Evolutionary conservation across 2,888 invertebrate genomes (phyloP).

Genomic region (Pegoplata infirma): DNA sequence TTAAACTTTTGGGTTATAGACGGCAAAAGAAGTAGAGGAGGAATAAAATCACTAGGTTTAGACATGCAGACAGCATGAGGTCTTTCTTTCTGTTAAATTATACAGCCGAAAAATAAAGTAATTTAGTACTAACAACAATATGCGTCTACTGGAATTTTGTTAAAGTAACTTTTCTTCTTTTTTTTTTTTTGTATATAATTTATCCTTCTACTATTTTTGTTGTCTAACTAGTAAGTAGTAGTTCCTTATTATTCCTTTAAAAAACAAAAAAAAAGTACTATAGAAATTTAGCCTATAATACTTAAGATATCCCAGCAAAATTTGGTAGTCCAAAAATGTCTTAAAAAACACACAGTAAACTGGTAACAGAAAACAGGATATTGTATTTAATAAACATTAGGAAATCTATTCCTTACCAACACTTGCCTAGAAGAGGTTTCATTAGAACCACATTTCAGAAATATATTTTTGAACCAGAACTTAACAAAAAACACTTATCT

Average conservation of each 20-base stretch:
- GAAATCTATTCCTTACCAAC: too few species aligned
- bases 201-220: neutral
- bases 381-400: too few species aligned
- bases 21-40: neutral
- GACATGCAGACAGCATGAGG: slow-evolving; percentile 53
- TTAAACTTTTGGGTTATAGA: neutral
- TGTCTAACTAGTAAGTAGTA: neutral
- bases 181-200: neutral
- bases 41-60: slow-evolving; percentile 34
- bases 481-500: too few species aligned
- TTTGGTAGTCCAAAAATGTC: too few species aligned
- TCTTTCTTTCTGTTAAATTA: slow-evolving; percentile 23
- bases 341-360: too few species aligned
- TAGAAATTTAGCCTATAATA: slow-evolving; percentile 34
- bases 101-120: slow-evolving; percentile 6
- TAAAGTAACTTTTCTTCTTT: slow-evolving; percentile 5
- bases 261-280: too few species aligned
- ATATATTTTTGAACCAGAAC: too few species aligned
- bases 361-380: too few species aligned
- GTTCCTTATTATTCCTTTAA: neutral
- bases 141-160: slow-evolving; percentile 31
- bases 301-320: too few species aligned
- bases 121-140: slow-evolving; percentile 14
- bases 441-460: too few species aligned
- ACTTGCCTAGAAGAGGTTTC: too few species aligned